Conservation (phyloP, 1,140 invertebrate genomes). For the Tetramorium parvispinum region DNA sequence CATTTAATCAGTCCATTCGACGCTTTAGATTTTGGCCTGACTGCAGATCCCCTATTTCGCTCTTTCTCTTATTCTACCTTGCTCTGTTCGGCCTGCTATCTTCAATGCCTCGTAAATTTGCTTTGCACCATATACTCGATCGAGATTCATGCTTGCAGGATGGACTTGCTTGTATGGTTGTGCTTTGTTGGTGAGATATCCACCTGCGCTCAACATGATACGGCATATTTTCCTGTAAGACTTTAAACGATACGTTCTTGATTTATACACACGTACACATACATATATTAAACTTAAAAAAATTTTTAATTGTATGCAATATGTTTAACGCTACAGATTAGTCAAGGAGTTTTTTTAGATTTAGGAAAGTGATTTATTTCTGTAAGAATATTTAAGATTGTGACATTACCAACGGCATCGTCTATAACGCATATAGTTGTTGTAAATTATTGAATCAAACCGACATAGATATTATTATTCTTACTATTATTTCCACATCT, state of each 20-base stretch:
- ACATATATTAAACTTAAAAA: too few species aligned
- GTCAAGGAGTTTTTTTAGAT: not conserved
- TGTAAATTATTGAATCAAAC: not conserved
- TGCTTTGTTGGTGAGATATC: not conserved
- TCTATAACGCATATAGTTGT: not conserved
- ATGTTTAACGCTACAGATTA: not conserved
- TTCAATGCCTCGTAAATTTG: slow-evolving; percentile 70
- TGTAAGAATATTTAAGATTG: not conserved
- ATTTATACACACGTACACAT: not conserved
- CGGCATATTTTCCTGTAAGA: not conserved
- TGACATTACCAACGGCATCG: not conserved
- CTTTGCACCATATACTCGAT: slow-evolving; percentile 60
- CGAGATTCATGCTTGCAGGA: slow-evolving; percentile 49
- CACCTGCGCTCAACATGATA: not conserved
- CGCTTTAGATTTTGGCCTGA: slow-evolving; percentile 56
- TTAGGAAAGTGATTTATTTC: not conserved
- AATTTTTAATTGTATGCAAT: too few species aligned
- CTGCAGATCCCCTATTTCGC: slow-evolving; percentile 33
- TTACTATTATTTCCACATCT: not conserved
- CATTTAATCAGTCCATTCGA: slow-evolving; percentile 78
- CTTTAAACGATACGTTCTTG: not conserved
- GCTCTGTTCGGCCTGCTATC: slow-evolving; percentile 9
- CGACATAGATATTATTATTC: not conserved
- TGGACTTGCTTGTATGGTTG: slow-evolving; percentile 34
- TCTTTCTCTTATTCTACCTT: slow-evolving; percentile 6